These are phyloP conservation scores for Rhadinocentrus ornatus DNA, from an alignment of 2,797 vertebrate species.

Conservation along the genomic window DNA sequence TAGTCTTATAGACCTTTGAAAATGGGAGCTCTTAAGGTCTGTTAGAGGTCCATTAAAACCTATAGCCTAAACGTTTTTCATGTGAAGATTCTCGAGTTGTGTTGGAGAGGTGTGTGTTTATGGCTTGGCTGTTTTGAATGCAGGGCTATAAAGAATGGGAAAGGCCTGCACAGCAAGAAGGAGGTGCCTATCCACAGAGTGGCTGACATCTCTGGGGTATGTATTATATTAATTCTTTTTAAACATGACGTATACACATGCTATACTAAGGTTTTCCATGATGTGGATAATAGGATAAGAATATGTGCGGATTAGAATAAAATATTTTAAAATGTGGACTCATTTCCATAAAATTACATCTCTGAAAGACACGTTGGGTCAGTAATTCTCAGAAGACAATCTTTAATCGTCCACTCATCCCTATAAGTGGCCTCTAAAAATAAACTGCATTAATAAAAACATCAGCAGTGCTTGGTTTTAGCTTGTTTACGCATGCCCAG, in stretches of 20 bases:
- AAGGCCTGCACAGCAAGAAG: conserved; percentile 98
- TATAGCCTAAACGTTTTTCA: conserved; percentile 8
- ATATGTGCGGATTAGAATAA: conserved; percentile 6
- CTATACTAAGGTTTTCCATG: conserved; percentile 1
- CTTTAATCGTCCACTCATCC: conserved; percentile 49
- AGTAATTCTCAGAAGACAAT: conserved; percentile 39
- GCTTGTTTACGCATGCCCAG: conserved; percentile 74
- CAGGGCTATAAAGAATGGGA: conserved; percentile 97
- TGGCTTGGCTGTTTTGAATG: conserved; percentile 51
- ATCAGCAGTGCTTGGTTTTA: conserved; percentile 66
- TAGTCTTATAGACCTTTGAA: conserved; percentile 11
- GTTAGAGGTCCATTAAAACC: conserved; percentile 9
- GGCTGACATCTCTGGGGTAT: conserved; percentile 96
- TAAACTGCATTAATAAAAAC: conserved; percentile 77
- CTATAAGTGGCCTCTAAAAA: conserved; percentile 70
- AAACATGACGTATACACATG: neutral
- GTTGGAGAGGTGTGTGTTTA: conserved; percentile 21
- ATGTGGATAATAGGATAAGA: conserved; percentile 19
- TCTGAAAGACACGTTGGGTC: conserved; percentile 4
- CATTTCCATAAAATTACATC: conserved; percentile 24
- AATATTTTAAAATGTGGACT: conserved; percentile 16
- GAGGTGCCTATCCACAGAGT: conserved; percentile 97
- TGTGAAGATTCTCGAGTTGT: conserved; percentile 12
- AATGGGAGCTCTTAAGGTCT: neutral
- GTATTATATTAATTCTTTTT: conserved; percentile 50